Evolutionary conservation across 2,888 invertebrate genomes (phyloP).

Genomic region (Labia minor): DNA sequence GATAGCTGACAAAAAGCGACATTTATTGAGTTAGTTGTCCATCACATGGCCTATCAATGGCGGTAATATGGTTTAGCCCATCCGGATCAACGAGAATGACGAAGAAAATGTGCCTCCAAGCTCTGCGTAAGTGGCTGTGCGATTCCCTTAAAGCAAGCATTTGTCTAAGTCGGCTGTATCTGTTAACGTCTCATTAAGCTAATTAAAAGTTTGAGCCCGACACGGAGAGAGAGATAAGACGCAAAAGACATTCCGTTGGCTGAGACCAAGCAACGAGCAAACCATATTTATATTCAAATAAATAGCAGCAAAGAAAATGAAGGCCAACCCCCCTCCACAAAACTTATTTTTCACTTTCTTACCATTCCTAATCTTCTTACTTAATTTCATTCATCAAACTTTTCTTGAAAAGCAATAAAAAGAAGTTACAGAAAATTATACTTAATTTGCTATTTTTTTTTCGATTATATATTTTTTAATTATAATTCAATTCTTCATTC

Average conservation of each 20-base stretch:
- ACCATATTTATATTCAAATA: constrained; percentile 13
- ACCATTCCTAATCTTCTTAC: too few species aligned
- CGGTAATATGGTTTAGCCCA: constrained; percentile 2
- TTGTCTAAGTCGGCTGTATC: constrained; percentile 13
- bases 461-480: too few species aligned
- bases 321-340: not conserved
- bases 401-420: too few species aligned
- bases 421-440: too few species aligned
- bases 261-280: not conserved
- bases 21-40: not conserved
- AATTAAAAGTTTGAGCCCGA: not conserved
- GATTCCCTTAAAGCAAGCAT: not conserved
- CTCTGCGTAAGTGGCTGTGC: not conserved
- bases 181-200: constrained; percentile 13
- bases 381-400: too few species aligned
- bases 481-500: too few species aligned
- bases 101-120: not conserved
- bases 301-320: not conserved
- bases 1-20: constrained; percentile 13
- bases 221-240: not conserved
- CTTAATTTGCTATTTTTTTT: too few species aligned
- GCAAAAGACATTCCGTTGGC: not conserved
- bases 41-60: constrained; percentile 8
- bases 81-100: not conserved
- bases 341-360: too few species aligned